A percentile compares a stretch with the other conserved stretches of the same genome.
Evolutionary conservation across 2,888 invertebrate genomes (phyloP).

Genomic region (Ochlodes sylvanus): DNA sequence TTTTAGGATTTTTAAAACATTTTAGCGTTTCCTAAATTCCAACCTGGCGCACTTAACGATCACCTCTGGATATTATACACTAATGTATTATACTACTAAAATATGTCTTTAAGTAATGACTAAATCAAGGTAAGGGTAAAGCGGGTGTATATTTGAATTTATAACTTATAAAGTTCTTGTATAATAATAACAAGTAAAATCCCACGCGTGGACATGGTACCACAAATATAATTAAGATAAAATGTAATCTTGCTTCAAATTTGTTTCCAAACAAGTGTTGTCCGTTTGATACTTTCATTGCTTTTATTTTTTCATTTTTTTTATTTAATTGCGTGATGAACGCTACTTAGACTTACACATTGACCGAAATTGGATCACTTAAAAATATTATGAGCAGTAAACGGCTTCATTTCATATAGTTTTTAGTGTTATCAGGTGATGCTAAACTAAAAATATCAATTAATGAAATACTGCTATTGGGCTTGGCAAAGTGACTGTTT

Average conservation of each 20-base stretch:
- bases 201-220: not conserved
- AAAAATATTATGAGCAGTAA: no score
- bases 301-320: no score
- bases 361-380: not conserved
- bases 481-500: no score
- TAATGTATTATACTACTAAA: not conserved
- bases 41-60: not conserved
- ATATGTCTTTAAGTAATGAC: not conserved
- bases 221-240: constrained; percentile 5
- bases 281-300: not conserved
- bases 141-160: constrained; percentile 18
- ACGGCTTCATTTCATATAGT: no score
- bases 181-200: constrained; percentile 15
- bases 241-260: constrained; percentile 7
- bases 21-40: no score
- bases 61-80: not conserved
- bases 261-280: constrained; percentile 32
- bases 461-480: no score
- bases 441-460: no score
- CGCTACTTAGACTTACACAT: not conserved
- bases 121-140: constrained; percentile 8
- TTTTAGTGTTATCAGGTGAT: no score
- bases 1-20: no score
- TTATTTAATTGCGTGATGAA: not conserved
- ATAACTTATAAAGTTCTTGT: constrained; percentile 27